A percentile compares a stretch with the other conserved stretches of the same genome.
Conservation (phyloP, 2,797 vertebrate species). For the Alosa sapidissima region DNA sequence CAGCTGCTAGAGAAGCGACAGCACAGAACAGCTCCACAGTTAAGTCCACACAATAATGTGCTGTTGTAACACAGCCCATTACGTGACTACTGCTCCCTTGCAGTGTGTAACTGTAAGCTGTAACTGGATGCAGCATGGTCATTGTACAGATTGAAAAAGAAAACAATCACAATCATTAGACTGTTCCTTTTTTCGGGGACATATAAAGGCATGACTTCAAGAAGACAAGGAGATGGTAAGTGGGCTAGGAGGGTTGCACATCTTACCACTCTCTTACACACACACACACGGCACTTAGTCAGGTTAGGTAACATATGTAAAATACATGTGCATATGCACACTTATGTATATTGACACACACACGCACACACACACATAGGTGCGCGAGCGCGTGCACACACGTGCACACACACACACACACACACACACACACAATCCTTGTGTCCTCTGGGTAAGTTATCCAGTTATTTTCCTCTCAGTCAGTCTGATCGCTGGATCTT, state of each 20-base stretch:
- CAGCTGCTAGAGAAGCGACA: neutral
- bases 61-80: neutral
- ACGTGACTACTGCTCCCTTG: neutral
- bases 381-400: neutral
- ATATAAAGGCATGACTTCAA: neutral
- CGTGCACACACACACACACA: constrained; percentile 39
- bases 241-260: neutral
- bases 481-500: constrained; percentile 34
- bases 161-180: neutral
- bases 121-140: constrained; percentile 1
- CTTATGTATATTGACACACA: neutral
- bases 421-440: neutral
- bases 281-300: neutral
- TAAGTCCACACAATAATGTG: neutral
- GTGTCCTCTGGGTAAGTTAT: constrained; percentile 7
- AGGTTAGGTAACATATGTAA: neutral
- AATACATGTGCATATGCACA: neutral
- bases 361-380: neutral
- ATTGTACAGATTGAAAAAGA: neutral
- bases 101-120: constrained; percentile 16
- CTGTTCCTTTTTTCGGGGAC: neutral
- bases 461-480: constrained; percentile 26
- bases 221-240: neutral
- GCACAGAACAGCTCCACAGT: neutral
- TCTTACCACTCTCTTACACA: neutral